phyloP scores from a whole-genome alignment of 37 sponge, comb jelly and placozoan genomes.

The Halisarca cf. caerulea region DNA sequence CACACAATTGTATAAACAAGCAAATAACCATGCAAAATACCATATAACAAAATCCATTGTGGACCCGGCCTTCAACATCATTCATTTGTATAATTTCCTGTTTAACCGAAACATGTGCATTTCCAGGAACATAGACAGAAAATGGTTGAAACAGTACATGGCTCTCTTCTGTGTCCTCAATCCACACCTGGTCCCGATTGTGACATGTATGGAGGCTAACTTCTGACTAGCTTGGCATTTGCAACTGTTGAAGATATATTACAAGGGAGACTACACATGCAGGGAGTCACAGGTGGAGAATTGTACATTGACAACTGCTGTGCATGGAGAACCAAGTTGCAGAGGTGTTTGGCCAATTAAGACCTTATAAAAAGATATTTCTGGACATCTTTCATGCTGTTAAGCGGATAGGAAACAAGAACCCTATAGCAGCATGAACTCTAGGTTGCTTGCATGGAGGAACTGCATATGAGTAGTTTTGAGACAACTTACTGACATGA shows the following conservation, averaged over 20 bases:
- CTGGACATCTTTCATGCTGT: slow-evolving; percentile 58
- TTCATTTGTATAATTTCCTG: too few relatives aligned
- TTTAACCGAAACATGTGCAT: slow-evolving; percentile 32
- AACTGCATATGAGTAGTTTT: slow-evolving; percentile 36
- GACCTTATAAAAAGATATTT: slow-evolving; percentile 3
- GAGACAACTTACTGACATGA: slow-evolving; percentile 33
- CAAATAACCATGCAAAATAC: too few relatives aligned
- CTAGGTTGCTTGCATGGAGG: slow-evolving; percentile 24
- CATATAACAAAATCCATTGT: too few relatives aligned
- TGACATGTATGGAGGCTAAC: slow-evolving; percentile 45
- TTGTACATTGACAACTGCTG: slow-evolving; percentile 60
- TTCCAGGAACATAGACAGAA: background rate
- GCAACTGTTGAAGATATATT: slow-evolving; percentile 1
- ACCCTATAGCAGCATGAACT: slow-evolving; percentile 38
- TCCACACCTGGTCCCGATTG: slow-evolving; percentile 3
- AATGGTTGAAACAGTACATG: slow-evolving; percentile 46
- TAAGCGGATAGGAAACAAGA: slow-evolving; percentile 24
- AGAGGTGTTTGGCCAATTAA: slow-evolving; percentile 40
- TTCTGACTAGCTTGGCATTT: slow-evolving; percentile 20
- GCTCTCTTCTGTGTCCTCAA: slow-evolving; percentile 41
- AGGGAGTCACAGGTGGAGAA: slow-evolving; percentile 16
- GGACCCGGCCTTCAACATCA: too few relatives aligned
- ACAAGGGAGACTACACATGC: background rate
- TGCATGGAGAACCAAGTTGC: slow-evolving; percentile 27
- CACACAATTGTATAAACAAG: too few relatives aligned